Base-by-base conservation (phyloP, 2,797 vertebrate genomes). In the Lophius americanus region DNA sequence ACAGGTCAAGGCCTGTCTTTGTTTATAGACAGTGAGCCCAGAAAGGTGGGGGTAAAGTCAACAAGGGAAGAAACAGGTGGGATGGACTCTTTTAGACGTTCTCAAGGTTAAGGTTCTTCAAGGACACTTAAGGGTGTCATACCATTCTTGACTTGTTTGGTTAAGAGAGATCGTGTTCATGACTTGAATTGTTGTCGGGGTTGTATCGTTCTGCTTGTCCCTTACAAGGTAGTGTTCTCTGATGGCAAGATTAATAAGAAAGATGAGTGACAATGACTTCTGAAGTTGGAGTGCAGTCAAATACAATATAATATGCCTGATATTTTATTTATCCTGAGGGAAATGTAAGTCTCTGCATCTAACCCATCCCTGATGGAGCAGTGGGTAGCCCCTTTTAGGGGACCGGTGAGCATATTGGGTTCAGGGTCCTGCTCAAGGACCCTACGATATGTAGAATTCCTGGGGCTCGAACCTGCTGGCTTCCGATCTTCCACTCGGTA, bases 51-150 rank as follows among this genome's bases (percentile, higher is more conserved):
- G 70, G 55, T 50, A 56, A 84, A 70, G 68, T 49, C 69, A 82
- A 83, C 86, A 84, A 6, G 60, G 73, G 57, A 10, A 55, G 44
- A 79, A 86, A 91, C 92, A 92, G 91, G 89, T 92, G 92, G 70
- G 56, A 23, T 51, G 53, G 51, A 42, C 83, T 50, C 58, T 81
- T 86, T 82, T 79, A 83, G 78, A 80, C 39, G 72, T 54, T 48
- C 70, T 63, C 73, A 76, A 85, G 78, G 76, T 68, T 75, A 64
- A 43, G 4, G 14, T 66, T 46, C 60, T 35, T 63, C 33, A 60
- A 66, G 70, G 81, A 72, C 64, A 23, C 60, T 60, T 23, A 9
- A 39, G 51, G 53, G 61, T 37, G 54, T 64, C 63, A 58, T 5
- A 23, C 55, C 64, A 46, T 39, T 66, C 60, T 44, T 39, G 13